Evolutionary conservation across 2,113 vertebrate species (phyloP), one percentile per base, ranked within the genome.

Genomic region (Glaucidium brasilianum): DNA sequence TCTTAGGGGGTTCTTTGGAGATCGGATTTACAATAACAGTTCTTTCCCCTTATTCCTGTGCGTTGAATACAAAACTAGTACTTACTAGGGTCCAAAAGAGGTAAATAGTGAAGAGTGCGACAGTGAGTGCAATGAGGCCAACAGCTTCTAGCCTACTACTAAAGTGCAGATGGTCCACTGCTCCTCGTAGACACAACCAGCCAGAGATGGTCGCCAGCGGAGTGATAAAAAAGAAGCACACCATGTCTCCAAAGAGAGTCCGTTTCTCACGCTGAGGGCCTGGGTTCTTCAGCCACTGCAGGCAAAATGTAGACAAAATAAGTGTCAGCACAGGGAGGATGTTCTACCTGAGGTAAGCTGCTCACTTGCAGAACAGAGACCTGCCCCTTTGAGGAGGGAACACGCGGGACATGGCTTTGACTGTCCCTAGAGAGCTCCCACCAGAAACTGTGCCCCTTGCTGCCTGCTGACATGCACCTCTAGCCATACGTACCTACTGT

Each of bases 61-160:
- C 71, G 20, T 55, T 50, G 49, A 69, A 75, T 0, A 77, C 29
- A 69, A 49, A 5, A 63, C 10, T 39, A 62, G 34, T 95, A 98
- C 98, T 98, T 97, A 98, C 98, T 68, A 98, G 96, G 81, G 98
- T 98, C 98, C 98, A 99, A 88, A 99, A 99, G 97, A 99, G 98
- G 98, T 98, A 99, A 98, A 99, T 98, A 60, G 98, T 98, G 98
- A 99, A 98, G 97, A 99, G 98, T 95, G 98, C 98, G 55, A 98
- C 97, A 96, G 98, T 99, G 90, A 99, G 98, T 97, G 98, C 98
- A 97, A 99, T 98, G 94, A 99, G 98, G 94, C 98, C 98, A 8
- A 98, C 98, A 69, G 98, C 98, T 97, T 99, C 98, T 23, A 99
- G 98, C 96, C 98, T 97, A 78, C 98, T 99, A 86, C 98, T 98